Base-by-base conservation (phyloP, 2,797 vertebrate species). In the Gymnodraco acuticeps region DNA sequence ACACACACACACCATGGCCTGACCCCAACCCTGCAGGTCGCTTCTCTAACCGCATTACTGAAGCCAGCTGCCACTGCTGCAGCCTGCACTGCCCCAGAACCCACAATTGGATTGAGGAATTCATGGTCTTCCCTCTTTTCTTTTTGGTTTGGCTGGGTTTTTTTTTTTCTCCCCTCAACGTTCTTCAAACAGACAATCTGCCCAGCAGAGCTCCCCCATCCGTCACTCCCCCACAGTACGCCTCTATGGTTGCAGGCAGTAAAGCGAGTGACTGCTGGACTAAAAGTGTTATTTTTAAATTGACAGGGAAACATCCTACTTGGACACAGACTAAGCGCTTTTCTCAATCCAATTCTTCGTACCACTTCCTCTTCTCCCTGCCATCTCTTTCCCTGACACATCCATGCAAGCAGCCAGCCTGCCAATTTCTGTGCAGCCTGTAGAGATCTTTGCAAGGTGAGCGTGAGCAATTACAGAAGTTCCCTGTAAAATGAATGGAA, bases 231-330 rank as follows among this genome's bases (percentile, higher is more conserved):
- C 69, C 72, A 78, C 78, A 64, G 80, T 77, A 75, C 43, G 73
- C 77, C 70, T 84, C 82, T 78, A 41, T 64, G 83, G 77, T 82
- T 82, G 81, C 80, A 83, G 83, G 71, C 75, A 47, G 92, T 91
- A 80, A 87, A 90, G 80, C 84, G 81, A 83, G 82, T 75, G 86
- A 86, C 87, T 78, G 91, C 76, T 93, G 92, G 94, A 96, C 95
- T 94, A 94, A 96, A 97, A 97, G 96, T 97, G 98, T 96, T 96
- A 97, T 97, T 98, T 97, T 96, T 96, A 97, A 97, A 98, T 96
- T 97, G 96, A 97, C 94, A 95, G 86, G 94, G 95, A 96, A 96
- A 97, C 96, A 96, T 97, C 95, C 95, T 96, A 96, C 96, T 95
- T 95, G 94, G 94, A 94, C 93, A 95, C 80, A 88, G 92, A 92